phyloP scores from a whole-genome alignment of 2,113 vertebrate genomes.

The Melanostigma gelatinosum region DNA sequence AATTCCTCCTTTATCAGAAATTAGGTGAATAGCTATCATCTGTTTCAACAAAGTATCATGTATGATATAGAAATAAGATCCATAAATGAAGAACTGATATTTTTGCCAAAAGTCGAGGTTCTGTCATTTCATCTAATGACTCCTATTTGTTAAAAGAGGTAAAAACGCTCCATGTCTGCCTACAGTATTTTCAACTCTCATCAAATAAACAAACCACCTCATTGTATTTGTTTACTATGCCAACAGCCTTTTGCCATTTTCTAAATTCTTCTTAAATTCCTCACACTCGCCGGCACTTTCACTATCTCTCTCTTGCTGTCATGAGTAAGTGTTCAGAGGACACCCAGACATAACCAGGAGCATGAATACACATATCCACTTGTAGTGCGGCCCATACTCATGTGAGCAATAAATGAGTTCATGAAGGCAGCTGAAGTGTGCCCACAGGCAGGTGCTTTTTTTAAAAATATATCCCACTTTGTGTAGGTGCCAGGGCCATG shows the following conservation, averaged over 20 bases:
- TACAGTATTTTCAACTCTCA: slow-evolving; percentile 5
- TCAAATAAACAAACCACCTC: slow-evolving; percentile 44
- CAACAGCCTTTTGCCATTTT: slow-evolving; percentile 43
- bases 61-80: not conserved
- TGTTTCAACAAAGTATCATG: not conserved
- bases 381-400: slow-evolving; percentile 1
- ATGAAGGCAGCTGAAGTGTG: slow-evolving; percentile 22
- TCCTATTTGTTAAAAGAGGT: not conserved
- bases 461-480: slow-evolving; percentile 30
- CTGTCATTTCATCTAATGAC: not conserved
- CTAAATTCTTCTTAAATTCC: slow-evolving; percentile 32
- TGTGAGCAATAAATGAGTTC: slow-evolving; percentile 45
- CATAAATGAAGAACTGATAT: not conserved
- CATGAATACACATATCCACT: slow-evolving; percentile 20
- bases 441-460: slow-evolving; percentile 41
- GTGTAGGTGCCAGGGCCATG: slow-evolving; percentile 27
- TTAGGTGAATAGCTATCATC: not conserved
- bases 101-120: not conserved
- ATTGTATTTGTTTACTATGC: slow-evolving; percentile 55
- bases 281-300: slow-evolving; percentile 19
- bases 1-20: not conserved
- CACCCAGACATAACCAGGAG: slow-evolving; percentile 32
- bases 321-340: slow-evolving; percentile 26
- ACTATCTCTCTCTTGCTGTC: not conserved
- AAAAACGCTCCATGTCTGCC: not conserved